phyloP scores from a whole-genome alignment of 2,888 invertebrate genomes.

The Microplitis deprimator region DNA sequence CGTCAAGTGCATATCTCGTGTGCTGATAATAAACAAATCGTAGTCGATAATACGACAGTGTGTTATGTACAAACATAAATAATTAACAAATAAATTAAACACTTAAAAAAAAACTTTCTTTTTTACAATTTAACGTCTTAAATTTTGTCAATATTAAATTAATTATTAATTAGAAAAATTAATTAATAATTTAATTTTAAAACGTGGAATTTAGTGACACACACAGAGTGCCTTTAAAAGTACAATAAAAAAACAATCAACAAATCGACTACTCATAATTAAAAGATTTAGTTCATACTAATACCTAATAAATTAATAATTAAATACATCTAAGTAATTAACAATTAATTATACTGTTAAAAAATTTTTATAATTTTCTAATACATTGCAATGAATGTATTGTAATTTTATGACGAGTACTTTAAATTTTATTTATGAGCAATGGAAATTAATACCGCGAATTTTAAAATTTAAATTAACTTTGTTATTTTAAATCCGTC shows the following conservation, averaged over 20 bases:
- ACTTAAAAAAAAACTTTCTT: background rate
- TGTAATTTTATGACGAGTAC: no score
- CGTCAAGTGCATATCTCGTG: slow-evolving; percentile 67
- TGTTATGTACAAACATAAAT: slow-evolving; percentile 21
- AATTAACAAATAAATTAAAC: slow-evolving; percentile 1
- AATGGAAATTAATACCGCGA: no score
- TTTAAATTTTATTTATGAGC: no score
- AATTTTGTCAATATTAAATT: background rate
- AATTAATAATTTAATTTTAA: background rate
- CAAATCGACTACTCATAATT: slow-evolving; percentile 61
- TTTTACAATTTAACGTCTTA: background rate
- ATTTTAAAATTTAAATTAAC: no score
- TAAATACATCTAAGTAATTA: background rate
- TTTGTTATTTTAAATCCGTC: no score
- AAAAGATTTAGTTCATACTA: slow-evolving; percentile 61
- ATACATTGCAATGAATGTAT: no score
- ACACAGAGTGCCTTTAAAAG: slow-evolving; percentile 3
- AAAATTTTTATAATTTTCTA: no score
- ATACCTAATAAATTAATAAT: background rate
- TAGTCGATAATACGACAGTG: slow-evolving; percentile 53
- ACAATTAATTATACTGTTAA: background rate
- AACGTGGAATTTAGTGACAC: slow-evolving; percentile 1
- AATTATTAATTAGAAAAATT: background rate
- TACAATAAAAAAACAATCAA: slow-evolving; percentile 40
- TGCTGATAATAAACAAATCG: slow-evolving; percentile 66